phyloP scores from a whole-genome alignment of 2,113 vertebrate species.

The Xiphophorus hellerii region DNA sequence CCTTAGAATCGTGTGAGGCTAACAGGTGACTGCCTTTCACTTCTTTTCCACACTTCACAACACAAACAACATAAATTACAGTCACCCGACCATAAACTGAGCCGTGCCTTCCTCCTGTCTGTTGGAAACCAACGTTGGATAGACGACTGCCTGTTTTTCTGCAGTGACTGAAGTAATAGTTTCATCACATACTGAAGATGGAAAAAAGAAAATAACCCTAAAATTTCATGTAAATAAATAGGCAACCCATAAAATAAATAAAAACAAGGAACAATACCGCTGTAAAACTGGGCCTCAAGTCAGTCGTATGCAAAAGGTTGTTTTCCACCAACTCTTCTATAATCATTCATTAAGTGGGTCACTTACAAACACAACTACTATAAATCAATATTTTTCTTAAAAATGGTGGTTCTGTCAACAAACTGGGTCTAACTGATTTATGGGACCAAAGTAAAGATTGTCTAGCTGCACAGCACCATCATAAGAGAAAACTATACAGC shows the following conservation, averaged over 20 bases:
- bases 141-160: not conserved
- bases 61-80: not conserved
- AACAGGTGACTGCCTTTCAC: not conserved
- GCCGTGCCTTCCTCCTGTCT: not conserved
- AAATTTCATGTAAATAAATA: not conserved
- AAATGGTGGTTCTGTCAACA: not conserved
- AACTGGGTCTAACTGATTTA: not conserved
- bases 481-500: not conserved
- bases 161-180: not conserved
- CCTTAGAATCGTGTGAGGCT: not conserved
- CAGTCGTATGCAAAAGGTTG: no score
- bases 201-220: not conserved
- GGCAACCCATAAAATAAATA: not conserved
- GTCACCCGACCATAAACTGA: not conserved
- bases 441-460: not conserved
- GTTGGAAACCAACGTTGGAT: not conserved
- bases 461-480: not conserved
- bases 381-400: not conserved
- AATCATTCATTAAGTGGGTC: conserved; percentile 1
- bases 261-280: no score
- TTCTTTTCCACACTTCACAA: not conserved
- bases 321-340: conserved; percentile 11
- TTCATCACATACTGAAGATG: not conserved
- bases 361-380: conserved; percentile 20
- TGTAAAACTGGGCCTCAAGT: no score